Evolutionary conservation across 2,113 vertebrate species (phyloP).

Genomic region (Macquaria australasica): DNA sequence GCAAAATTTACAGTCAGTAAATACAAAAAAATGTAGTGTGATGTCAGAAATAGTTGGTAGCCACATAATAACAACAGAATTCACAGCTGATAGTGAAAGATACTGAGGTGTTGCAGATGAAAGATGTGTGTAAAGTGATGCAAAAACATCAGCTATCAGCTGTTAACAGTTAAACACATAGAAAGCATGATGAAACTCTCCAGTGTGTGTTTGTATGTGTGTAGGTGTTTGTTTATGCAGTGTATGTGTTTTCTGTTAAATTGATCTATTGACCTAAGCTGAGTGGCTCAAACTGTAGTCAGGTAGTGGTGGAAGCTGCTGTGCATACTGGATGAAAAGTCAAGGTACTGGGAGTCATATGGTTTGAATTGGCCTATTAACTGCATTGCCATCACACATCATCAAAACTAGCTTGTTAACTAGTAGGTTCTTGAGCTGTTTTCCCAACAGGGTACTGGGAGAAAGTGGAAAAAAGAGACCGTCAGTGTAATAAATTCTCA

Average conservation of each 20-base stretch:
- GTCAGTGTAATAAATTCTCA: neutral
- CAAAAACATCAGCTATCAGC: neutral
- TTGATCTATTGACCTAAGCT: too few relatives aligned
- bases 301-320: neutral
- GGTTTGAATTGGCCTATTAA: conserved; percentile 1
- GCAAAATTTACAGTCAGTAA: neutral
- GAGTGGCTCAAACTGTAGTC: neutral
- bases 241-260: too few relatives aligned
- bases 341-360: neutral
- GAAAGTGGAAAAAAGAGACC: neutral
- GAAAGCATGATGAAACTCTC: neutral
- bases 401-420: neutral
- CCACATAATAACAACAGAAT: neutral
- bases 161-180: neutral
- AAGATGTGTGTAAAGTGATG: neutral
- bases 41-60: neutral
- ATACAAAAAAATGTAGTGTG: neutral
- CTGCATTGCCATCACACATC: neutral
- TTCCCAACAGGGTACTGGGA: neutral
- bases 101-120: neutral
- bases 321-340: neutral
- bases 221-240: neutral
- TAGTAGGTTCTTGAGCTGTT: neutral
- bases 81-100: conserved; percentile 1
- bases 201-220: neutral